Evolutionary conservation across 2,113 vertebrate species (phyloP), one percentile per base, ranked within the genome.

Genomic region (Ellobius talpinus): DNA sequence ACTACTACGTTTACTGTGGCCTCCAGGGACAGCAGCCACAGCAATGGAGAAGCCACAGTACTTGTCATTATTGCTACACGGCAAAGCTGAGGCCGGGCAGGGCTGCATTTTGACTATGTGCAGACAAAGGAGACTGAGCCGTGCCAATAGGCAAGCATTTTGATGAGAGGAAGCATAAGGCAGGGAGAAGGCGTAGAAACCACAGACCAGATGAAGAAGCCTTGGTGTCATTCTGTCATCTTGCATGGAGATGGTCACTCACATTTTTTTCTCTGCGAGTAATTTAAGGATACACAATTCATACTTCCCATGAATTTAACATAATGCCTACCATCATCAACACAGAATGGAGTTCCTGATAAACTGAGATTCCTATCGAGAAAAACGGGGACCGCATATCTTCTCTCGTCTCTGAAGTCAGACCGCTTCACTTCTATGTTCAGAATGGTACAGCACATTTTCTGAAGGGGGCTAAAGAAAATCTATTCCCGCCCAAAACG

Each of bases 211-310:
- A 2, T 45, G 65, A 81, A 50, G 72, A 21, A 50, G 0, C 19
- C 2, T 33, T 33, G n/a, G 29, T 61, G 42, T 39, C 36, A 52
- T 23, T 82, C 0, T 88, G 78, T 91, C 19, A 78, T 88, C 29
- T 36, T 17, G 0, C 29, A 1, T 39, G 11, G 70, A 11, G 0
- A 23, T 86, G 14, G 17, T n/a, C n/a, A 17, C 23, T 72, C 17
- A 19, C 31, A 3, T 5, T 55, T 70, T 55, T 21, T 10, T 12
- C 23, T 73, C 14, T 11, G 0, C 8, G 24, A 31, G 11, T n/a
- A 7, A 24, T 74, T 0, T 52, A 66, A 78, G 42, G 33, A 86
- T 52, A 39, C 39, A 52, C 21, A 76, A 24, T 65, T 95, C 21
- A 50, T 45, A 74, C 88, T n/a, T 39, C 21, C 45, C 77, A 90